Percentiles rank a stretch among this genome's conserved stretches.
Evolutionary conservation across 37 sponge, comb jelly and placozoan genomes (phyloP).

Genomic region (Cladorhizidae sp.): DNA sequence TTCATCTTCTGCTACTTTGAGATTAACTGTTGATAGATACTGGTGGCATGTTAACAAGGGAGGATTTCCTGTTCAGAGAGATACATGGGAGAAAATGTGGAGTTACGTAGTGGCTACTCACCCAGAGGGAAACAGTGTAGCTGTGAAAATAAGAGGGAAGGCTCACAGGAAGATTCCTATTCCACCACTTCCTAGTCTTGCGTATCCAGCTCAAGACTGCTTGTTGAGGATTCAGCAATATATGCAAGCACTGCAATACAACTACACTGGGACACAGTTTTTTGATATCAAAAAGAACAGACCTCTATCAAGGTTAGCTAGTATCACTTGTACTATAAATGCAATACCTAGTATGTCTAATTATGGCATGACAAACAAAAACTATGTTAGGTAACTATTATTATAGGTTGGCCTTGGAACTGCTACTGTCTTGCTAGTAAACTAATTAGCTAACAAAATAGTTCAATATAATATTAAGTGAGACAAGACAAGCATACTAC

Average conservation of each 20-base stretch:
- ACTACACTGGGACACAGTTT: constrained; percentile 97
- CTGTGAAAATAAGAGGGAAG: constrained; percentile 63
- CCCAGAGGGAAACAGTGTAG: constrained; percentile 58
- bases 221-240: constrained; percentile 43
- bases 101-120: constrained; percentile 60
- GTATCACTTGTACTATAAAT: not conserved
- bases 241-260: constrained; percentile 76
- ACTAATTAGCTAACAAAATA: too few species aligned
- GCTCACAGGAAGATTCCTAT: constrained; percentile 39
- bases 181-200: constrained; percentile 30
- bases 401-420: not conserved
- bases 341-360: too few species aligned
- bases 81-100: constrained; percentile 92
- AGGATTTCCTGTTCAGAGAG: constrained; percentile 83
- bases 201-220: not conserved
- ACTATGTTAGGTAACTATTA: too few species aligned
- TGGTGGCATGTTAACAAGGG: constrained; percentile 92
- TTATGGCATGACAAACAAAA: too few species aligned
- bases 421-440: not conserved
- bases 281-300: constrained; percentile 91
- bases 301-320: constrained; percentile 72
- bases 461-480: too few species aligned
- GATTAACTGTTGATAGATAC: too few species aligned
- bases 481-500: too few species aligned
- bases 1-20: not conserved